Percentiles rank a stretch among this genome's conserved stretches.
Evolutionary conservation across 2,113 vertebrate genomes (phyloP).

Genomic region (Zapus hudsonius): DNA sequence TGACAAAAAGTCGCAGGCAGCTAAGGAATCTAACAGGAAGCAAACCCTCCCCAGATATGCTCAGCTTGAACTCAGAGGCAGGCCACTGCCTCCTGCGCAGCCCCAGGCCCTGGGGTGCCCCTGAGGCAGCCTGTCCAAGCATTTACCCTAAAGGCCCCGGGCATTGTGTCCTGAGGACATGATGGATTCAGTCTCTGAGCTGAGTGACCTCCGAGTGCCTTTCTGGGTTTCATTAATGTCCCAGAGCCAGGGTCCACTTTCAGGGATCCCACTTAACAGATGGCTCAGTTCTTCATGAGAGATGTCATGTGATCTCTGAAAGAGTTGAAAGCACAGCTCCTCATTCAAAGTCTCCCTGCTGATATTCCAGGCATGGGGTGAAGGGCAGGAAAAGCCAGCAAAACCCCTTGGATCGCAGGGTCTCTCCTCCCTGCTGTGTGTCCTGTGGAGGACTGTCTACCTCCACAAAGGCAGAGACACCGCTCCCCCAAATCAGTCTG

Average conservation of each 20-base stretch:
- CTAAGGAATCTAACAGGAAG: accelerated
- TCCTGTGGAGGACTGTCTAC: slow-evolving; percentile 65
- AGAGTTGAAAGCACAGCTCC: slow-evolving; percentile 72
- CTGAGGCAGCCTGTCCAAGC: slow-evolving; percentile 54
- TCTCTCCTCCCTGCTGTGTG: slow-evolving; percentile 73
- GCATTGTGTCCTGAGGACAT: slow-evolving; percentile 32
- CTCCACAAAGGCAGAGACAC: slow-evolving; percentile 60
- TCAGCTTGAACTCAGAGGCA: background rate
- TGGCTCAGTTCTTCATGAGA: slow-evolving; percentile 80
- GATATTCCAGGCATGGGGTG: slow-evolving; percentile 59
- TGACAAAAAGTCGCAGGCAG: accelerated
- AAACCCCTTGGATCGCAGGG: slow-evolving; percentile 69
- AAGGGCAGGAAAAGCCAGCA: slow-evolving; percentile 74
- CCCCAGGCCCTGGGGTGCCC: background rate
- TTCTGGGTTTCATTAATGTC: slow-evolving; percentile 79
- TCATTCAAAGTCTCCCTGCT: slow-evolving; percentile 61
- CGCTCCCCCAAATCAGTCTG: slow-evolving; percentile 65
- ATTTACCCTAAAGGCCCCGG: slow-evolving; percentile 71
- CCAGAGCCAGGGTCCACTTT: slow-evolving; percentile 73
- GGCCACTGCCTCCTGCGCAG: accelerated
- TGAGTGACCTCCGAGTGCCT: slow-evolving; percentile 79
- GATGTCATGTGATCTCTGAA: slow-evolving; percentile 67
- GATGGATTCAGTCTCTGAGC: slow-evolving; percentile 57
- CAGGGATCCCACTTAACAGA: slow-evolving; percentile 80
- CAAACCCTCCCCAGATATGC: accelerated